phyloP scores from a whole-genome alignment of 2,888 invertebrate genomes.

The Allygus modestus region DNA sequence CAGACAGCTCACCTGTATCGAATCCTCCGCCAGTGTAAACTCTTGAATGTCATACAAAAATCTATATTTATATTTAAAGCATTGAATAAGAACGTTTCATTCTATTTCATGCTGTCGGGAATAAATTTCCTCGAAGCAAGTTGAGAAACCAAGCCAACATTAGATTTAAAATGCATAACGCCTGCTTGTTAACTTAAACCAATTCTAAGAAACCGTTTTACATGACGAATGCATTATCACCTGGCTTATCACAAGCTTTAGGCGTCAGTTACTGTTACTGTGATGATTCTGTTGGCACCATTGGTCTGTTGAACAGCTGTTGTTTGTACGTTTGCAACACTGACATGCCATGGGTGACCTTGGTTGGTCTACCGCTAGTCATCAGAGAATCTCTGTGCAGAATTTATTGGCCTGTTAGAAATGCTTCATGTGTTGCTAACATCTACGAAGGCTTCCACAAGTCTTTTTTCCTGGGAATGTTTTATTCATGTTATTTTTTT shows the following conservation, averaged over 20 bases:
- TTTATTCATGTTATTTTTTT: no score
- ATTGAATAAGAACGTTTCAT: no score
- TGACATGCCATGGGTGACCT: not conserved
- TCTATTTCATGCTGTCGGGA: no score
- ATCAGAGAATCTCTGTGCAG: not conserved
- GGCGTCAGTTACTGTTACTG: not conserved
- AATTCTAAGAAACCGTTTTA: not conserved
- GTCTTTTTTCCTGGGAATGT: no score
- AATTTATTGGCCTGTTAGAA: not conserved
- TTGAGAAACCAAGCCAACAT: no score
- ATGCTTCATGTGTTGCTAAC: no score
- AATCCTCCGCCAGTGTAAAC: no score
- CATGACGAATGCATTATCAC: not conserved
- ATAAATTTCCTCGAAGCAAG: no score
- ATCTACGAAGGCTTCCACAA: no score
- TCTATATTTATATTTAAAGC: no score
- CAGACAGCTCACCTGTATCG: no score
- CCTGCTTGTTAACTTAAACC: not conserved
- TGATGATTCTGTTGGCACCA: not conserved
- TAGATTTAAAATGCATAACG: not conserved
- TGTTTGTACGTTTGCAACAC: not conserved
- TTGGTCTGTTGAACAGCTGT: not conserved
- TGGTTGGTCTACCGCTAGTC: not conserved
- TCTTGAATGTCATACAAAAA: no score
- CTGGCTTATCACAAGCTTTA: not conserved